Evolutionary conservation across 2,888 invertebrate genomes (phyloP), one percentile per base, ranked within the genome.

Genomic region (Dryomyza anilis): DNA sequence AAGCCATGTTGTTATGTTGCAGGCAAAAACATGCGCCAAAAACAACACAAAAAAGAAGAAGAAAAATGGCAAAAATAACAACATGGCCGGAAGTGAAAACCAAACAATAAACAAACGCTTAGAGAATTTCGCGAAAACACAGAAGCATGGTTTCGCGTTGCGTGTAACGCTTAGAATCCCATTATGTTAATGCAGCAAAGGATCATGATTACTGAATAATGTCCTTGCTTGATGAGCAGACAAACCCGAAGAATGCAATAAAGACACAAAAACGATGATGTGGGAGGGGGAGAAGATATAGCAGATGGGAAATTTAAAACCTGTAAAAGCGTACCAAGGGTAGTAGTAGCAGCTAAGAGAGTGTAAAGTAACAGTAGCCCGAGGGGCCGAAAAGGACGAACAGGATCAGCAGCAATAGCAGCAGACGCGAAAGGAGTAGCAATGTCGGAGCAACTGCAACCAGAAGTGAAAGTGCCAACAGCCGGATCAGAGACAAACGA

Each of bases 181-280:
- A 69, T 69, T 69, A 67, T 65, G 68, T 65, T 69, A 67, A 69
- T 67, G 63, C 63, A 61, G 63, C 65, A 57, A n/a, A 65, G 65
- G 55, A 69, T 63, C 63, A 60, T 64, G 68, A 67, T 69, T 69
- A 69, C 63, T 33, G 56, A 59, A 59, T 59, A 46, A 48, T 48
- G 59, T 59, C 33, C 23, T 46, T 48, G 48, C 48, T 30, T 3
- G 36, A 55, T 19, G 23, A 36, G 23, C 7, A 33, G n/a, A n/a
- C n/a, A 10, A 16, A 50, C 14, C 43, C 43, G 48, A 48, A 48
- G 48, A 16, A 23, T 23, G 48, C 19, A 48, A 48, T 6, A 33
- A 12, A 12, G 12, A 8, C 7, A 33, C 7, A 12, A 33, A 33
- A 33, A 33, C 33, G 33, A 33, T 6, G 33, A 33, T 33, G 33